Conservation (phyloP, 2,797 vertebrate genomes). For the Benthosema pterotum region DNA sequence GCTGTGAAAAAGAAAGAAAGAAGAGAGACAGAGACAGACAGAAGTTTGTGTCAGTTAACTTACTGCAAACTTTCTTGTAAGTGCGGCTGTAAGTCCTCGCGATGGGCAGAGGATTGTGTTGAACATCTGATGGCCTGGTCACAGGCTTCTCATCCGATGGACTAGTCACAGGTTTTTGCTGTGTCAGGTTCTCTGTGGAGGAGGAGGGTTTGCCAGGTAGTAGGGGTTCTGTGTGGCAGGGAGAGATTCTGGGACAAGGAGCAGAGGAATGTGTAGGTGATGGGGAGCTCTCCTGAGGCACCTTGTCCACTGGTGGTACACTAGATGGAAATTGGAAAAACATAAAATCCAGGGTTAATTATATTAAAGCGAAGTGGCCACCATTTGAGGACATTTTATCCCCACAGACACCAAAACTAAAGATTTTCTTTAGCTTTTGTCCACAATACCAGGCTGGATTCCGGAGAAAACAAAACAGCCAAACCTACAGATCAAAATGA, state of each 20-base stretch:
- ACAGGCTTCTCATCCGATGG: constrained; percentile 37
- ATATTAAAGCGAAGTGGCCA: background rate
- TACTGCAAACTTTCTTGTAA: constrained; percentile 83
- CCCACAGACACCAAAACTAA: too few species aligned
- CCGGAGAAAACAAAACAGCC: too few species aligned
- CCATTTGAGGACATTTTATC: too few species aligned
- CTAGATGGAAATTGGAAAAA: constrained; percentile 57
- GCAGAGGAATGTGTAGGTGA: constrained; percentile 52
- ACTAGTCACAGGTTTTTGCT: constrained; percentile 4
- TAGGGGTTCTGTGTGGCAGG: constrained; percentile 63
- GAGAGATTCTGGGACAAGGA: constrained; percentile 44
- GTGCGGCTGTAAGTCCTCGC: constrained; percentile 74
- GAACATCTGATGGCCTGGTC: constrained; percentile 32
- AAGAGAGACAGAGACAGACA: background rate
- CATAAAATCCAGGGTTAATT: constrained; percentile 1
- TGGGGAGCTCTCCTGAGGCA: constrained; percentile 77
- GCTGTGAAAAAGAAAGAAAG: background rate
- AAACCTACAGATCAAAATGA: too few species aligned
- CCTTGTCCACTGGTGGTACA: constrained; percentile 81
- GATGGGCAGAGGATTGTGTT: constrained; percentile 45
- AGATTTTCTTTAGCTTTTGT: too few species aligned
- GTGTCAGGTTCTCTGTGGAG: constrained; percentile 49
- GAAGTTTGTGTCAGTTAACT: constrained; percentile 49
- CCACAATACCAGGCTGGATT: too few species aligned
- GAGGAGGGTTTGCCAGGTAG: constrained; percentile 62